phyloP scores from a whole-genome alignment of 2,888 invertebrate genomes.

The Leptopterna dolabrata region DNA sequence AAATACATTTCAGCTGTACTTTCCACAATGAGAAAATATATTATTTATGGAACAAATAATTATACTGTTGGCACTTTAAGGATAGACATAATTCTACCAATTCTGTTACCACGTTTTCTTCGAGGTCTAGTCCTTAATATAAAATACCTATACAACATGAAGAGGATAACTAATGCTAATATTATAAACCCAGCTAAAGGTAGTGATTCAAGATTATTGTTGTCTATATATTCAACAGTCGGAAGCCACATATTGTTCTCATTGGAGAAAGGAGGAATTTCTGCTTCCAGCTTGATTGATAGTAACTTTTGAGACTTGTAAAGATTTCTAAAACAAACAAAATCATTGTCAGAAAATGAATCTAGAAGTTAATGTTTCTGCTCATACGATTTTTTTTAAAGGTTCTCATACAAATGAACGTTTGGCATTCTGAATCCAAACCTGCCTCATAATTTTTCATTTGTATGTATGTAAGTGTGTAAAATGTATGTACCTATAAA shows the following conservation, averaged over 20 bases:
- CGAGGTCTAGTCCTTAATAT: constrained; percentile 65
- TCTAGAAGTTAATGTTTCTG: background rate
- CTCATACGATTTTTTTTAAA: background rate
- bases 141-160: constrained; percentile 60
- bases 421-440: too few species aligned
- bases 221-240: constrained; percentile 59
- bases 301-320: constrained; percentile 82
- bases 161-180: constrained; percentile 53
- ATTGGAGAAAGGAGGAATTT: constrained; percentile 62
- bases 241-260: constrained; percentile 60
- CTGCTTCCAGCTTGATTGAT: constrained; percentile 69
- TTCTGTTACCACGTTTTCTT: constrained; percentile 65
- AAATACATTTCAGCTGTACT: background rate
- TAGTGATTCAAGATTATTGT: constrained; percentile 58
- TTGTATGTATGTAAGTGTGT: too few species aligned
- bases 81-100: constrained; percentile 61
- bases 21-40: background rate
- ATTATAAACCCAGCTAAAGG: constrained; percentile 58
- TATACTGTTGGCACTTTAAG: constrained; percentile 60
- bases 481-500: too few species aligned
- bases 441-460: too few species aligned
- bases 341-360: background rate
- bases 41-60: background rate
- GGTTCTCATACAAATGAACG: too few species aligned
- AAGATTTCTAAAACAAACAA: constrained; percentile 72